Evolutionary conservation across 2,797 vertebrate genomes (phyloP).

Genomic region (Myripristis murdjan): DNA sequence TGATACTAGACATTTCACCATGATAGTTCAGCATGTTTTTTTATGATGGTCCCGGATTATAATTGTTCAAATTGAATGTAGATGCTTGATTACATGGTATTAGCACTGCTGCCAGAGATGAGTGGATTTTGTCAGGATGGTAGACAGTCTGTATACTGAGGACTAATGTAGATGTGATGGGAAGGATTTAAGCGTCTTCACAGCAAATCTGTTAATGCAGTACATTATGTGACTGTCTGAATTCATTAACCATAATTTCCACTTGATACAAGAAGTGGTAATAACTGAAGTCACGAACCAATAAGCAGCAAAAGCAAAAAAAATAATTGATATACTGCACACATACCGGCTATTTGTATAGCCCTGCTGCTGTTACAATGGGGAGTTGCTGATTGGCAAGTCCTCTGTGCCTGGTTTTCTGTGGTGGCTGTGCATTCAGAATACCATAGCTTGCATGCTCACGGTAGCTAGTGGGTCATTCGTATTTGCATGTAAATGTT

Average conservation of each 20-base stretch:
- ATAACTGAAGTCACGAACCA: constrained; percentile 61
- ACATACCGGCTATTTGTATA: constrained; percentile 66
- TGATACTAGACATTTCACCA: constrained; percentile 45
- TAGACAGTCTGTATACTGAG: constrained; percentile 39
- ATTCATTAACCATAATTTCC: constrained; percentile 70
- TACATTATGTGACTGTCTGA: constrained; percentile 58
- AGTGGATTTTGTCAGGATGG: constrained; percentile 48
- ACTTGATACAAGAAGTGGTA: constrained; percentile 36
- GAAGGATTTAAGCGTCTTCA: constrained; percentile 65
- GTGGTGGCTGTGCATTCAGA: constrained; percentile 66
- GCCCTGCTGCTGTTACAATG: constrained; percentile 58
- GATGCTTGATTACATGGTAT: constrained; percentile 58
- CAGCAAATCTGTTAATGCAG: constrained; percentile 67
- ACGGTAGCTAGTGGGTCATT: constrained; percentile 76
- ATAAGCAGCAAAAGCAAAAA: constrained; percentile 56
- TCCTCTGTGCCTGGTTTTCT: constrained; percentile 57
- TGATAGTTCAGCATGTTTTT: constrained; percentile 47
- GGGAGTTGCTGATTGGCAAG: constrained; percentile 75
- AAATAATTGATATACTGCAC: constrained; percentile 73
- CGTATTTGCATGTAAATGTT: constrained; percentile 89
- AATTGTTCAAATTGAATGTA: constrained; percentile 59
- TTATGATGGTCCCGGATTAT: constrained; percentile 39
- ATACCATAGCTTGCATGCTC: constrained; percentile 64
- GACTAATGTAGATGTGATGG: constrained; percentile 51
- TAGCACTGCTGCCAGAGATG: constrained; percentile 55